Evolutionary conservation across 2,888 invertebrate genomes (phyloP), one percentile per base, ranked within the genome.

Genomic region (Ichneumon xanthorius): DNA sequence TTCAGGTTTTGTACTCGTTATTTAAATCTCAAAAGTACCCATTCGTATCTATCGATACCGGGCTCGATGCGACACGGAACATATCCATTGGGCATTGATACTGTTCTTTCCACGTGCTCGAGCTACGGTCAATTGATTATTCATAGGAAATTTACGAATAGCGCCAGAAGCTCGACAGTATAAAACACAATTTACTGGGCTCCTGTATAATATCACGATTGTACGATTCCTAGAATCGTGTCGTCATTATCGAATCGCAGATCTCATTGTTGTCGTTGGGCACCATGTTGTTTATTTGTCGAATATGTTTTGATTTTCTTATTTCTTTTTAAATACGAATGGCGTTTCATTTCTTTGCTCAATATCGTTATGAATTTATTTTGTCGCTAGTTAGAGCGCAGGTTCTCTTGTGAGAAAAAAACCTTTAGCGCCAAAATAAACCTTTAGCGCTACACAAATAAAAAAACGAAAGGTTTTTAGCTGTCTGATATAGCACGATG

Each of bases 221-320:
- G 63, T 72, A 61, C 72, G 63, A 82, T 77, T 77, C 33, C 37
- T 71, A 53, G 22, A 71, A 70, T 61, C 63, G 53, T 63, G 14
- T 70, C 40, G 55, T 70, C 75, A 71, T 80, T 72, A 84, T 84
- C 80, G 80, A 84, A 76, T 84, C 80, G 84, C 79, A 67, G 63
- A 75, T 82, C 85, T 82, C 85, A 79, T 71, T 71, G 65, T 77
- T 73, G 61, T 72, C 68, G 80, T 81, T 81, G 78, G 81, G 73
- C 78, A 81, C 81, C 84, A 67, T 80, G 76, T 84, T 81, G 50
- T 85, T 75, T 40, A 48, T 73, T 73, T 80, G 11, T 40, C 6
- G 33, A 63, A 63, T 80, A 11, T 77, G 9, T 67, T 19, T 2
- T 30, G 37, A 2, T 45, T 61, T 48, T 19, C 63, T 61, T 26